Evolutionary conservation across 2,888 invertebrate genomes (phyloP), one percentile per base, ranked within the genome.

Genomic region (Noctua fimbriata): DNA sequence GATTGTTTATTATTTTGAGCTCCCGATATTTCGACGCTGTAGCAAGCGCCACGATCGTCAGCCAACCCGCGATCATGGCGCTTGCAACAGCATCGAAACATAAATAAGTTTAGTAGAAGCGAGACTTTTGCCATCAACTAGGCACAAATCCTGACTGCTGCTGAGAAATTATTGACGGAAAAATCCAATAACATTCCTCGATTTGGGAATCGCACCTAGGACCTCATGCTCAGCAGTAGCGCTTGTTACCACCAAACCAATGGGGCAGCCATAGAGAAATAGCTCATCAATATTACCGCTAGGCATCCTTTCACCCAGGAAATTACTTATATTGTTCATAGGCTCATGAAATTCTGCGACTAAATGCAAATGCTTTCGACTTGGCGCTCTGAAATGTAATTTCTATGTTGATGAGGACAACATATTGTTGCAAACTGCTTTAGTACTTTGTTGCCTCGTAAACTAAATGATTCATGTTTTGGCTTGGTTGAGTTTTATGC

Each of bases 361-460:
- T 65, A 76, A 80, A 76, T 77, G 74, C 69, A 85, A 87, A 77
- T 83, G 12, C n/a, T 52, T 76, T 65, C 32, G 69, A 73, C 24
- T 49, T 80, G 67, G 70, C 24, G 49, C 63, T 49, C n/a, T 79
- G 55, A 76, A 81, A 79, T 76, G 58, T 81, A 67, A 81, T 87
- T 85, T 83, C 44, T 16, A 83, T 87, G 70, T 75, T 78, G 69
- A 83, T 81, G 73, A 79, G 71, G 16, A 60, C 41, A n/a, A 49
- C 12, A 44, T 82, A 71, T 65, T 76, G 77, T 75, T 70, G 69
- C 36, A 63, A 65, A 81, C 14, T 67, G 60, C 28, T 55, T 58
- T 72, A n/a, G 36, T 73, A 10, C 4, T 72, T 12, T 18, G 18
- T 55, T 69, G 7, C 21, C 12, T 76, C 69, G 47, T 79, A 58